Evolutionary conservation across 2,888 invertebrate species (phyloP).

Genomic region (Drosophila niveifrons): DNA sequence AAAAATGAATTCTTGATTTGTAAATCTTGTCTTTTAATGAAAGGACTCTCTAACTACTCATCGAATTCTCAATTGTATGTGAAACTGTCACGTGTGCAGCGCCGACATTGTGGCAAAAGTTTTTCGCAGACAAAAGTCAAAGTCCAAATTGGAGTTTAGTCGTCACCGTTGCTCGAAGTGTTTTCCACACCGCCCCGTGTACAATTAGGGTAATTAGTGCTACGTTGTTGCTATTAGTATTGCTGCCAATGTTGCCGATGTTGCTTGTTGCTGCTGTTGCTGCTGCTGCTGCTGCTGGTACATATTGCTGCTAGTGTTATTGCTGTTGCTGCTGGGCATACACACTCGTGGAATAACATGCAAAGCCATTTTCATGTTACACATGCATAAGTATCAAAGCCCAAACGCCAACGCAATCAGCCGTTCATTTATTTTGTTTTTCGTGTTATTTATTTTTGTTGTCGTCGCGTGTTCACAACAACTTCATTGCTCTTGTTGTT

Average conservation of each 20-base stretch:
- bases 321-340: constrained; percentile 29
- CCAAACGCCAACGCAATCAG: constrained; percentile 67
- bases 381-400: constrained; percentile 48
- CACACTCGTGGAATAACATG: constrained; percentile 52
- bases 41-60: not conserved
- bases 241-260: constrained; percentile 15
- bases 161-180: constrained; percentile 73
- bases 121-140: constrained; percentile 56
- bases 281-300: constrained; percentile 28
- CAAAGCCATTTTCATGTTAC: constrained; percentile 73
- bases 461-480: constrained; percentile 65
- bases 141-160: constrained; percentile 76
- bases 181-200: constrained; percentile 66
- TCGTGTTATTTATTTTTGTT: constrained; percentile 56
- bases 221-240: constrained; percentile 46
- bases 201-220: constrained; percentile 76
- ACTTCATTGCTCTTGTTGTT: constrained; percentile 27
- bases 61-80: not conserved
- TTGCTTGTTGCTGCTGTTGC: constrained; percentile 1
- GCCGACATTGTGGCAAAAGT: constrained; percentile 41
- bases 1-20: no score
- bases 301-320: constrained; percentile 26
- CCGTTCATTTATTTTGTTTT: constrained; percentile 56
- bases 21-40: not conserved
- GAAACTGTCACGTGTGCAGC: constrained; percentile 61